Evolutionary conservation across 2,888 invertebrate genomes (phyloP).

Genomic region (Epistrophe grossulariae): DNA sequence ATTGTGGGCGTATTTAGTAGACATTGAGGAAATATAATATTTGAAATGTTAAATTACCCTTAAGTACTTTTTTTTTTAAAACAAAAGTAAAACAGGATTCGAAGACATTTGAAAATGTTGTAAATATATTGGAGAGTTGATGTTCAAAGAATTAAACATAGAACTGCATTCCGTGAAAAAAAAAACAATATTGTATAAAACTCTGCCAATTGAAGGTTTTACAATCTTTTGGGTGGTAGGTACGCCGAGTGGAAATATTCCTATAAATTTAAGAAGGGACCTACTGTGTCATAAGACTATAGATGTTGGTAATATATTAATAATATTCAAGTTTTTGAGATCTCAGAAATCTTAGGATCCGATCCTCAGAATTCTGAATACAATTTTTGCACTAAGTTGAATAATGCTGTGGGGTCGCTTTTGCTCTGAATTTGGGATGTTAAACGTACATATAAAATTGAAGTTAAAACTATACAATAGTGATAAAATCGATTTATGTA

Average conservation of each 20-base stretch:
- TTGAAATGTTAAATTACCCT: constrained; percentile 34
- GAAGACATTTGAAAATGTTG: constrained; percentile 16
- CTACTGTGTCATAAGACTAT: too few relatives aligned
- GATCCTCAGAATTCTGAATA: too few relatives aligned
- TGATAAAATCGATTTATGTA: too few relatives aligned
- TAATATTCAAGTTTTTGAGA: too few relatives aligned
- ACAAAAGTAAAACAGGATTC: constrained; percentile 13
- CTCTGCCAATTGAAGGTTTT: background rate
- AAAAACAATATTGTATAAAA: background rate
- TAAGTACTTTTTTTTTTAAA: background rate
- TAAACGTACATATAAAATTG: too few relatives aligned
- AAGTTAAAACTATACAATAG: too few relatives aligned
- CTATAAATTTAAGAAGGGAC: too few relatives aligned
- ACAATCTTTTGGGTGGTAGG: background rate
- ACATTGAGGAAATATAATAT: constrained; percentile 30
- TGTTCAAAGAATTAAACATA: background rate
- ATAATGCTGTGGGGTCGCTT: too few relatives aligned
- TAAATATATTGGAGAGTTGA: background rate
- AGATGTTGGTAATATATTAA: too few relatives aligned
- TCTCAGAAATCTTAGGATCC: too few relatives aligned
- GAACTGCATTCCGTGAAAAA: background rate
- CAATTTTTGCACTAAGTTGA: too few relatives aligned
- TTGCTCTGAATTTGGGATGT: too few relatives aligned
- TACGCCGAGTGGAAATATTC: background rate
- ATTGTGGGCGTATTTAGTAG: constrained; percentile 47